phyloP scores from a whole-genome alignment of 2,888 invertebrate genomes.

The Limnephilus rhombicus region DNA sequence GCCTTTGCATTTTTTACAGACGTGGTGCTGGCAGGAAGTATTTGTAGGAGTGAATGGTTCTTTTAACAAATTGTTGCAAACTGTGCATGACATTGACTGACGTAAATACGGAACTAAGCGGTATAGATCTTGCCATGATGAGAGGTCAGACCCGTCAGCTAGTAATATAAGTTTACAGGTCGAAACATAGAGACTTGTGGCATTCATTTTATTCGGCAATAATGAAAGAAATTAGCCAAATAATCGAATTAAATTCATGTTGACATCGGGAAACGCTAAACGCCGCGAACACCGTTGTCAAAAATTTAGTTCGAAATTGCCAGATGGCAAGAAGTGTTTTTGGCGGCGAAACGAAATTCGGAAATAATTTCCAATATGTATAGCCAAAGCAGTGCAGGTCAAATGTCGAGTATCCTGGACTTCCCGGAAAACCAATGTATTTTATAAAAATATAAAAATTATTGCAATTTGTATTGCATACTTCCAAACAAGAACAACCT shows the following conservation, averaged over 20 bases:
- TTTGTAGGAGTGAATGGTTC: slow-evolving; percentile 86
- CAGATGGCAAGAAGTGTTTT: neutral
- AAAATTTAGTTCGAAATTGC: slow-evolving; percentile 40
- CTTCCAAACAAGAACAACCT: neutral
- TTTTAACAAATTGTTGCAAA: slow-evolving; percentile 89
- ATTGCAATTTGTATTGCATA: neutral
- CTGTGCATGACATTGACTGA: slow-evolving; percentile 92
- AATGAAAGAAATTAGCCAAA: slow-evolving; percentile 35
- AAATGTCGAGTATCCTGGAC: neutral
- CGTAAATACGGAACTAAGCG: slow-evolving; percentile 90
- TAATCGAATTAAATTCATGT: slow-evolving; percentile 50
- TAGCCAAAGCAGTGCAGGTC: neutral
- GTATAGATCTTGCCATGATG: slow-evolving; percentile 89
- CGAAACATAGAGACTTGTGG: slow-evolving; percentile 88
- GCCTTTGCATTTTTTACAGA: slow-evolving; percentile 90
- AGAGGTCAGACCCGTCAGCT: slow-evolving; percentile 84
- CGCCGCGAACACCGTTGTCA: slow-evolving; percentile 59
- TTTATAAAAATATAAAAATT: neutral
- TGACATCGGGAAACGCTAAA: slow-evolving; percentile 55
- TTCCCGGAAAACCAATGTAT: neutral
- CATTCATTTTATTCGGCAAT: slow-evolving; percentile 80
- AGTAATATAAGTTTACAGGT: slow-evolving; percentile 89
- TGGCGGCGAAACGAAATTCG: neutral
- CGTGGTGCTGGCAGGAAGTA: slow-evolving; percentile 88
- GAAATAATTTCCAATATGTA: neutral